Evolutionary conservation across 2,113 vertebrate genomes (phyloP).

Genomic region (Hemichromis elongatus): DNA sequence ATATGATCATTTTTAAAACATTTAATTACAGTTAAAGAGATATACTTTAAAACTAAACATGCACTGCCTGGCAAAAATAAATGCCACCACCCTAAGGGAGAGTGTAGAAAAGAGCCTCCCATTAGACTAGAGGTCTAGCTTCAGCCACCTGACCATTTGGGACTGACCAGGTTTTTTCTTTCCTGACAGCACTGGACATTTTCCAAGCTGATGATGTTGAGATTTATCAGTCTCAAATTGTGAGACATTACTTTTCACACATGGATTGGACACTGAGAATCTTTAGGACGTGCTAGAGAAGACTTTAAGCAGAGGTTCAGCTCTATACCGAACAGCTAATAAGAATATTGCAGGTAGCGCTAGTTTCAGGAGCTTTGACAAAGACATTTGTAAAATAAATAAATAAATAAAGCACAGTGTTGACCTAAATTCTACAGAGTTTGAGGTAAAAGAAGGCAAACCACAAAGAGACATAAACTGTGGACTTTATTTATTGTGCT

Average conservation of each 20-base stretch:
- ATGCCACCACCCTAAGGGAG: not conserved
- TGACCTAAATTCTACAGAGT: not conserved
- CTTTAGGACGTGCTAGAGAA: not conserved
- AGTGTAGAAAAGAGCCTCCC: not conserved
- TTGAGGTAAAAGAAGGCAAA: not conserved
- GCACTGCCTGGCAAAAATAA: not conserved
- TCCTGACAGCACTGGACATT: not conserved
- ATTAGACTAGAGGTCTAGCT: not conserved
- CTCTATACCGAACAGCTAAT: not conserved
- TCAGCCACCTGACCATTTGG: not conserved
- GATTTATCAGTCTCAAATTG: not conserved
- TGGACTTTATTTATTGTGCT: not conserved
- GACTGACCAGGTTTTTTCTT: not conserved
- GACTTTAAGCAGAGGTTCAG: not conserved
- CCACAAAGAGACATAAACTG: not conserved
- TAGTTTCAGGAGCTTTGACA: not conserved
- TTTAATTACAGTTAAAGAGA: not conserved
- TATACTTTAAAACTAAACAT: not conserved
- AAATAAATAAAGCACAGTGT: not conserved
- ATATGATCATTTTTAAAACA: not conserved
- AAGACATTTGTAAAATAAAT: not conserved
- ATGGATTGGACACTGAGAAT: not conserved
- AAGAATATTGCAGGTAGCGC: not conserved
- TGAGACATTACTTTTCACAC: not conserved
- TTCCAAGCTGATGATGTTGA: not conserved